Evolutionary conservation across 2,113 vertebrate species (phyloP), one percentile per base, ranked within the genome.

Genomic region (Strix aluco): DNA sequence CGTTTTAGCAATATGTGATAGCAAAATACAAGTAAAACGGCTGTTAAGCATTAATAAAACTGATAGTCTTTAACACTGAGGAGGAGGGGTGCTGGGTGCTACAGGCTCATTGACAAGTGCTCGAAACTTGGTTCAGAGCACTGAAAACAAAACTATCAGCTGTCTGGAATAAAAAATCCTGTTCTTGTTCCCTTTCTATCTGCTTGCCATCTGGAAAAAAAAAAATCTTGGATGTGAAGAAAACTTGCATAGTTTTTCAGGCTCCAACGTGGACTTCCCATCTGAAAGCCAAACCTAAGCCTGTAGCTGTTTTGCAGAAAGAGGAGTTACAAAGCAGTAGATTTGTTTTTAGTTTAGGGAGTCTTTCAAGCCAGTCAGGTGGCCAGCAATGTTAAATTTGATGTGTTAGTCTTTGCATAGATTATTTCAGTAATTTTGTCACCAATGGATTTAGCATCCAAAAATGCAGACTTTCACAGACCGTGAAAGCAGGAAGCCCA

Each of bases 241-340:
- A 84, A 67, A 34, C 16, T 40, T 87, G 20, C 8, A 17, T 86
- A 59, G 4, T 67, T 86, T 36, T 66, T 62, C 36, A 32, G 16
- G 30, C 16, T 88, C 18, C 32, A 29, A 0, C 0, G 0, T 47
- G n/a, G 23, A 9, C 26, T 92, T 78, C 14, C 54, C 11, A 1
- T 77, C 16, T 38, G 32, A 72, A 40, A 57, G 34, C 18, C 23
- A 51, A 59, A 63, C 8, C 14, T 47, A 29, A 59, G 16, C 16
- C 62, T 40, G 19, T 22, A 52, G 57, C 52, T 74, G 25, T 63
- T 86, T 13, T 51, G 34, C 65, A 52, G 63, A 46, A 65, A 38
- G n/a, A 38, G 5, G 19, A 81, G 18, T 27, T 73, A n/a, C 11
- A 52, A 65, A 54, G 44, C 54, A 23, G n/a, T 22, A 3, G 16